Conservation (phyloP, 2,888 invertebrate genomes). For the Amblyjoppa fuscipennis region DNA sequence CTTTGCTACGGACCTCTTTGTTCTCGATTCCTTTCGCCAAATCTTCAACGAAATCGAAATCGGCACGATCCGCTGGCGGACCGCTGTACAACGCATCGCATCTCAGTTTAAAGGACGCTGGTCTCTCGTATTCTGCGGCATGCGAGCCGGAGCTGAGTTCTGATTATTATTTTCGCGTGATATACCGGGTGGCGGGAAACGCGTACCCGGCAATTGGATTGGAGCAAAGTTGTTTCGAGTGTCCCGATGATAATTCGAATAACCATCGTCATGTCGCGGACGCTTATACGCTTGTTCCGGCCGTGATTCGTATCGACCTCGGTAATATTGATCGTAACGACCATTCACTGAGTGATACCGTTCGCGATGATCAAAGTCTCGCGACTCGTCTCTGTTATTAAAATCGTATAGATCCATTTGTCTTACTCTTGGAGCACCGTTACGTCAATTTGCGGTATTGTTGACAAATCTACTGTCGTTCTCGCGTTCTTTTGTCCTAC, state of each 20-base stretch:
- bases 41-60: slow-evolving; percentile 56
- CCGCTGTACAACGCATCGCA: slow-evolving; percentile 46
- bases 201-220: slow-evolving; percentile 38
- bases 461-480: background rate
- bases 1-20: slow-evolving; percentile 3
- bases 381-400: background rate
- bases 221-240: background rate
- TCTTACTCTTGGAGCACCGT: background rate
- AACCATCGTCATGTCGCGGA: background rate
- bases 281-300: background rate
- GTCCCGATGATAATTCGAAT: background rate
- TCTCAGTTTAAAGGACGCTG: slow-evolving; percentile 54
- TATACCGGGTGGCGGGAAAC: slow-evolving; percentile 44
- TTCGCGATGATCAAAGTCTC: background rate
- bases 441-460: background rate
- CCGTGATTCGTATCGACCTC: background rate
- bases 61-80: slow-evolving; percentile 51
- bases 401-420: background rate
- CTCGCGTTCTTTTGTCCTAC: slow-evolving; percentile 3
- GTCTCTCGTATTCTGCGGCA: slow-evolving; percentile 15
- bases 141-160: slow-evolving; percentile 8
- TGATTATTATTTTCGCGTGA: background rate
- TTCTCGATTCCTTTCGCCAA: slow-evolving; percentile 37
- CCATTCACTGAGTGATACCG: background rate
- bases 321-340: background rate